Base-by-base conservation (phyloP, 2,113 vertebrate species). In the Oryzias woworae region DNA sequence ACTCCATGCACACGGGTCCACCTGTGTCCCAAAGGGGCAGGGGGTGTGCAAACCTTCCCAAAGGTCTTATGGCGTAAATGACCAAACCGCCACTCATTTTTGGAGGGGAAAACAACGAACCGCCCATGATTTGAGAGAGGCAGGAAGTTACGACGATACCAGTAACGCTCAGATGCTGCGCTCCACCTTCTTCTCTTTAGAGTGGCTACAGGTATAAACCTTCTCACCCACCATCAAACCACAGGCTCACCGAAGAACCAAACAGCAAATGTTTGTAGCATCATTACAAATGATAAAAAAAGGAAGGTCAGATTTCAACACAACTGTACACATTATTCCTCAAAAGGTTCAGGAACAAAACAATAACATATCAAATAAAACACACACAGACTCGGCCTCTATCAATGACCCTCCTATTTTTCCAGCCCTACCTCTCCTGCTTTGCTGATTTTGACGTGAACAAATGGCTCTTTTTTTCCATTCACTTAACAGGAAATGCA, bases 401-500 rank as follows among this genome's bases (percentile, higher is more conserved):
- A 47, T 49, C 18, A 28, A 50, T 44, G 48, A 50, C 51, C 31
- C 61, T 58, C 56, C 61, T 44, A 45, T 64, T 86, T 75, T 80
- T 77, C 78, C 77, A 83, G 58, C 62, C 63, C 62, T 62, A 72
- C 71, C 77, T 77, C 76, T 87, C 43, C 2, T 91, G 85, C 92
- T 94, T 94, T 91, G 94, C 92, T 94, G 92, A 93, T 90, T 88
- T 92, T 93, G 94, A 95, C 93, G 86, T 88, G 80, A 95, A 96
- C 93, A 96, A 94, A 95, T 92, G 93, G 93, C 91, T 79, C 94
- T 94, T 93, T 96, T 28, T 98, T 95, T 97, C 95, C 92, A 95
- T 94, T 90, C 92, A 93, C 89, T 87, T 77, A 87, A 89, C 93
- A 96, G 96, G 96, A 98, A 98, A 94, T 95, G 95, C 96, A 97